Conservation (phyloP, 2,797 vertebrate species). For the Thunnus albacares region DNA sequence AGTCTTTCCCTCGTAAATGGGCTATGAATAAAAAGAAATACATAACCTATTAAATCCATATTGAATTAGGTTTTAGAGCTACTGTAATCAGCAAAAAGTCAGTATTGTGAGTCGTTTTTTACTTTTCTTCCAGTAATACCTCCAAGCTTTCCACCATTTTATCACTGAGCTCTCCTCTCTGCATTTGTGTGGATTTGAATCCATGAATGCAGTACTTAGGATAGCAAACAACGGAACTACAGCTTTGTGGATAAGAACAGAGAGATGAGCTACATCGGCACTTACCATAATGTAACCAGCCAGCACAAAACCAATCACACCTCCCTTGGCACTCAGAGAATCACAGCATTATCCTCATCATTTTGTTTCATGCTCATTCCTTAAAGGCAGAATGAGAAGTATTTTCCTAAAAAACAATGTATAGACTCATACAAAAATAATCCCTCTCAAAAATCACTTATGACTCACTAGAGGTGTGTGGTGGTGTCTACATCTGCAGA, state of each 20-base stretch:
- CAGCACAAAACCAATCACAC: conserved; percentile 67
- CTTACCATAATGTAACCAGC: conserved; percentile 60
- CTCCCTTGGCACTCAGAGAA: conserved; percentile 53
- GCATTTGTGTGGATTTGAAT: conserved; percentile 55
- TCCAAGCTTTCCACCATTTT: conserved; percentile 42
- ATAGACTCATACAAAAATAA: no score
- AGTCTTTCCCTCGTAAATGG: conserved; percentile 17
- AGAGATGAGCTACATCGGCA: conserved; percentile 70
- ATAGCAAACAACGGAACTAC: conserved; percentile 53
- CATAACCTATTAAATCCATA: conserved; percentile 7
- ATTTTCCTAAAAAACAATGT: no score
- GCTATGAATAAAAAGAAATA: conserved; percentile 29
- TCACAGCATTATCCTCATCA: conserved; percentile 60
- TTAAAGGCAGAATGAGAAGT: conserved; percentile 7
- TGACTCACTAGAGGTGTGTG: no score
- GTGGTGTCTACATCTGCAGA: no score
- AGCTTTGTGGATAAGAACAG: conserved; percentile 60
- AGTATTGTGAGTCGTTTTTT: conserved; percentile 25
- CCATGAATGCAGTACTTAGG: conserved; percentile 39
- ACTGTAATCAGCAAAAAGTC: conserved; percentile 35
- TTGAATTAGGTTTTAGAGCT: conserved; percentile 20
- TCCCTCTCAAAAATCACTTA: no score
- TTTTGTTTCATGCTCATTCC: conserved; percentile 64
- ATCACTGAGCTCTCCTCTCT: conserved; percentile 32
- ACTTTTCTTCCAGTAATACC: conserved; percentile 33